Percentiles rank a stretch among this genome's conserved stretches.
These are phyloP conservation scores for Neogobius melanostomus DNA, from an alignment of 2,113 vertebrate genomes.

Conservation along the genomic window DNA sequence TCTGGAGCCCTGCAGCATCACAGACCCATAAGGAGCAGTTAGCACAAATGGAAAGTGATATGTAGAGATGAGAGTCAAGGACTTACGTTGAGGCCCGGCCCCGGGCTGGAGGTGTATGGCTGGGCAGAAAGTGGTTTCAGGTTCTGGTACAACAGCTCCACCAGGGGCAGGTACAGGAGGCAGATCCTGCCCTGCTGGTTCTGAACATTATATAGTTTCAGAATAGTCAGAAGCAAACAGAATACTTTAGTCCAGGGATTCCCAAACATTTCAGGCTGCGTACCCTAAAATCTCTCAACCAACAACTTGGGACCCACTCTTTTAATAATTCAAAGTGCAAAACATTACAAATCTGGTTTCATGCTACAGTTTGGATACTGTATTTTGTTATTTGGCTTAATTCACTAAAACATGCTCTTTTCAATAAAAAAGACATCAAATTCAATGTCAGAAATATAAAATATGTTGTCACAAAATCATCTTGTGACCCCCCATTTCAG, in stretches of 20 bases:
- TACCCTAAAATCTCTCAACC: no score
- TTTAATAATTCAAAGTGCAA: no score
- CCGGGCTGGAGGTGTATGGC: constrained; percentile 47
- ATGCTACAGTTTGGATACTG: no score
- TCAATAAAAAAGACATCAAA: no score
- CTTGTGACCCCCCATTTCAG: no score
- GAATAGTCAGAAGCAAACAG: not conserved
- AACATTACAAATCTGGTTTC: no score
- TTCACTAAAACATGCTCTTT: no score
- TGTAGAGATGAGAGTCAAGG: not conserved
- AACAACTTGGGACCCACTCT: no score
- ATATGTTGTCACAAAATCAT: no score
- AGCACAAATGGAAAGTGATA: not conserved
- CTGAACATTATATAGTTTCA: constrained; percentile 67
- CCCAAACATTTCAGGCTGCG: no score
- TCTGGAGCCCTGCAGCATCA: constrained; percentile 80
- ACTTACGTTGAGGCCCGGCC: constrained; percentile 67
- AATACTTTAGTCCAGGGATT: not conserved
- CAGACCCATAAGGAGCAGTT: not conserved
- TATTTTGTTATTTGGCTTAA: no score
- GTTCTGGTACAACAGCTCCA: constrained; percentile 90
- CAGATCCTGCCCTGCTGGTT: constrained; percentile 95
- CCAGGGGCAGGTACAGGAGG: constrained; percentile 88
- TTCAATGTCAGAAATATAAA: no score
- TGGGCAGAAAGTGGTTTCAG: constrained; percentile 81